Percentiles rank a stretch among this genome's conserved stretches.
phyloP scores from a whole-genome alignment of 2,113 vertebrate species.

The Saguinus midas region DNA sequence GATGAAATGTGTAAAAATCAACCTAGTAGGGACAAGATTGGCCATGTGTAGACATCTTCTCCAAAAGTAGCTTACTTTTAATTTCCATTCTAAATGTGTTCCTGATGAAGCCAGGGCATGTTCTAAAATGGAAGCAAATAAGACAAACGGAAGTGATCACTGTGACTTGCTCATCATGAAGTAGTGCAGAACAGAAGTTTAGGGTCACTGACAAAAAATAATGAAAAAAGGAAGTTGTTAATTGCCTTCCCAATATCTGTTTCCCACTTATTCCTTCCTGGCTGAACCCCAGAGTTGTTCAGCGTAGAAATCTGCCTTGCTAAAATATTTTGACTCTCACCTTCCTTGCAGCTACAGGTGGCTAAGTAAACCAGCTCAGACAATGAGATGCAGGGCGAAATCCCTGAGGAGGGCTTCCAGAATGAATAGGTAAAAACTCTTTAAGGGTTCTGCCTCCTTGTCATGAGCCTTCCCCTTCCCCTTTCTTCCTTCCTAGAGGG shows the following conservation, averaged over 20 bases:
- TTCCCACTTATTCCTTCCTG: not conserved
- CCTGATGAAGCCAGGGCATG: not conserved
- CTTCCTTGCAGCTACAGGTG: not conserved
- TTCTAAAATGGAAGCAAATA: not conserved
- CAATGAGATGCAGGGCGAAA: not conserved
- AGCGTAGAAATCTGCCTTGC: not conserved
- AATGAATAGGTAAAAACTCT: not conserved
- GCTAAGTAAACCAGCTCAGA: not conserved
- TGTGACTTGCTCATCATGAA: not conserved
- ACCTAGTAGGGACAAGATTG: not conserved
- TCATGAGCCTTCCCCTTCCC: not conserved
- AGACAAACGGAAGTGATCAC: too few species aligned
- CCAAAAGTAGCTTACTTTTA: not conserved
- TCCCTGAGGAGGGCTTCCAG: not conserved
- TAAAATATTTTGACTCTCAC: not conserved
- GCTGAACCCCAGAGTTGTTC: not conserved
- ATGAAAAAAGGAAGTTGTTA: not conserved
- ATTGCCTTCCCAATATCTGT: not conserved
- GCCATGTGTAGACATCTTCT: not conserved
- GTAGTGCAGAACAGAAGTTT: not conserved
- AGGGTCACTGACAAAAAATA: not conserved
- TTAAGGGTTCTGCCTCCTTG: not conserved
- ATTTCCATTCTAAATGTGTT: not conserved
- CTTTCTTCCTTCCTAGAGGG: not conserved
- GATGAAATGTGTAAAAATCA: not conserved